Evolutionary conservation across 1,140 invertebrate genomes (phyloP), one percentile per base, ranked within the genome.

Genomic region (Solen grandis): DNA sequence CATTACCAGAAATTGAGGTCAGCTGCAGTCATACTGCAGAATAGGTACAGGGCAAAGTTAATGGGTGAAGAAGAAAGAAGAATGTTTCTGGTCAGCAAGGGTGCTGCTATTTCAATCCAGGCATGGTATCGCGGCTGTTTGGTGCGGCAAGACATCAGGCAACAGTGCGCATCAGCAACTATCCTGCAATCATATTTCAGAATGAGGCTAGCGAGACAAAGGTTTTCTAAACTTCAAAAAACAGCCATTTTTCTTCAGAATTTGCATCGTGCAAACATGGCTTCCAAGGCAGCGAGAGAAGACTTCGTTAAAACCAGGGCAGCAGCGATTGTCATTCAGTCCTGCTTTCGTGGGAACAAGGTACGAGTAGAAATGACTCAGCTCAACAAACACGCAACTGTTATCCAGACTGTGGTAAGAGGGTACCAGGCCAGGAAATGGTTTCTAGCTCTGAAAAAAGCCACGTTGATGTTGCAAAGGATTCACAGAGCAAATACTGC

Each of bases 81-180:
- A 46, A 19, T 10, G 41, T 46, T 46, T 19, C 8, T 46, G 19
- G 19, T 10, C 8, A 46, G 19, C 8, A 46, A 55, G 33, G n/a
- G 33, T 38, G 85, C 88, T 25, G 63, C 85, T 14, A 33, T 84
- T 16, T 74, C 57, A 8, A 81, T 91, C 52, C 90, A 91, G 70
- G 33, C 69, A 27, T 29, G 46, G 0, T 86, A 74, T 29, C 72
- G 87, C 63, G 76, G 72, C 25, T 76, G 68, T 35, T 14, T 76
- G 13, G 65, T 38, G 1, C 74, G 65, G 69, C 14, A 38, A 19
- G 60, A 52, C 33, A 5, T n/a, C 4, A 1, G 22, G 19, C 41
- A 46, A 19, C 41, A 46, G 19, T 19, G 19, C 41, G 41, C 19
- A 46, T 46, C 41, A 10, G 41, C 41, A 46, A 46, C 41, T 14